Evolutionary conservation across 2,888 invertebrate species (phyloP).

Genomic region (Deladenus siricidicola): DNA sequence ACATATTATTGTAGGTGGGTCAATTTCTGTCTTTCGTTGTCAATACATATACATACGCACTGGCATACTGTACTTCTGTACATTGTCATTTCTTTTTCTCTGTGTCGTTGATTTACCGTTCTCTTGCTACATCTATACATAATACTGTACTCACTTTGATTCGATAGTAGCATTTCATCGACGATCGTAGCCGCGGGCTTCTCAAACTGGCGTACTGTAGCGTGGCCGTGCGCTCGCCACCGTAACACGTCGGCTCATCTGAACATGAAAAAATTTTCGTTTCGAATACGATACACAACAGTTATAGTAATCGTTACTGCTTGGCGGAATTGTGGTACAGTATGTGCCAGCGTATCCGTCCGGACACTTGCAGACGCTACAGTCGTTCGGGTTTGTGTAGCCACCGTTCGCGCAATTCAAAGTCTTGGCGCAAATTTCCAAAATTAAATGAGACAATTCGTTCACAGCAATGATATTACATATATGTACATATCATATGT

Average conservation of each 20-base stretch:
- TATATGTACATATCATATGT: no score
- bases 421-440: conserved; percentile 8
- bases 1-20: no score
- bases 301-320: conserved; percentile 23
- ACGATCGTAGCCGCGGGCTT: conserved; percentile 18
- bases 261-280: background rate
- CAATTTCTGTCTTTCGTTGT: no score
- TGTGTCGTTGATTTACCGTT: no score
- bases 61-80: no score
- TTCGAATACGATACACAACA: background rate
- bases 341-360: conserved; percentile 41
- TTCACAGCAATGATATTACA: no score
- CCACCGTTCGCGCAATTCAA: conserved; percentile 43
- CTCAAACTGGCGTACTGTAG: background rate
- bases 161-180: conserved; percentile 22
- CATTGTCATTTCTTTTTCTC: no score
- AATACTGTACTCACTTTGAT: conserved; percentile 17
- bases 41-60: no score
- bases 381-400: conserved; percentile 51
- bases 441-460: no score
- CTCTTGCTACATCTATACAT: no score
- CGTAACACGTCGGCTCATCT: conserved; percentile 20
- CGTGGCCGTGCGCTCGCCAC: conserved; percentile 25
- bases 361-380: conserved; percentile 46
- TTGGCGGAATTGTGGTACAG: conserved; percentile 40